These are phyloP conservation scores for Coenonympha arcania DNA, from an alignment of 2,888 invertebrate species.

Conservation along the genomic window DNA sequence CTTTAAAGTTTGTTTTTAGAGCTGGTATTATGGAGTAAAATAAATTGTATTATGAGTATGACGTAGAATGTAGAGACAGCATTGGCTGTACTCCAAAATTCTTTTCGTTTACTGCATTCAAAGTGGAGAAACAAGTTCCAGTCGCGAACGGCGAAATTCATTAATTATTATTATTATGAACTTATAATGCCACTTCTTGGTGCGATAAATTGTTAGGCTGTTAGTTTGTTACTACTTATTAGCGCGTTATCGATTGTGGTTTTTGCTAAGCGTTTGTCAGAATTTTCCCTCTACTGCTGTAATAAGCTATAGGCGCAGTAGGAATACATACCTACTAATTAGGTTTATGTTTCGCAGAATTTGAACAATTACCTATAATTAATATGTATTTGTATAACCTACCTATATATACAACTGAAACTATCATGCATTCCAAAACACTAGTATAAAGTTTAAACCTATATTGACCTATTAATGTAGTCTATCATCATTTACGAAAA, in stretches of 20 bases:
- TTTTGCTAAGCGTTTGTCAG: background rate
- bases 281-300: background rate
- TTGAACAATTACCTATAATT: too few relatives aligned
- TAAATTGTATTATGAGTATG: constrained; percentile 24
- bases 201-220: too few relatives aligned
- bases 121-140: constrained; percentile 5
- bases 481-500: too few relatives aligned
- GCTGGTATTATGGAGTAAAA: constrained; percentile 12
- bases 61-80: constrained; percentile 12
- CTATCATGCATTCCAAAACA: too few relatives aligned
- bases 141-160: too few relatives aligned
- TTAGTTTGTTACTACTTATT: background rate
- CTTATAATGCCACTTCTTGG: constrained; percentile 1
- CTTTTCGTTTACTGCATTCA: constrained; percentile 11
- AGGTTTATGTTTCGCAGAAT: background rate
- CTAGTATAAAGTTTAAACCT: too few relatives aligned
- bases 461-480: too few relatives aligned
- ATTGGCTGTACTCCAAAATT: constrained; percentile 21
- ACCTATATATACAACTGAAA: too few relatives aligned
- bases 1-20: constrained; percentile 22
- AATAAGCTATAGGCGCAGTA: too few relatives aligned
- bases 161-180: constrained; percentile 6
- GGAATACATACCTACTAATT: too few relatives aligned
- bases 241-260: constrained; percentile 3
- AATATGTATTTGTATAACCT: too few relatives aligned